These are phyloP conservation scores for Polydrusus cervinus DNA, from an alignment of 2,888 invertebrate genomes.

Conservation along the genomic window DNA sequence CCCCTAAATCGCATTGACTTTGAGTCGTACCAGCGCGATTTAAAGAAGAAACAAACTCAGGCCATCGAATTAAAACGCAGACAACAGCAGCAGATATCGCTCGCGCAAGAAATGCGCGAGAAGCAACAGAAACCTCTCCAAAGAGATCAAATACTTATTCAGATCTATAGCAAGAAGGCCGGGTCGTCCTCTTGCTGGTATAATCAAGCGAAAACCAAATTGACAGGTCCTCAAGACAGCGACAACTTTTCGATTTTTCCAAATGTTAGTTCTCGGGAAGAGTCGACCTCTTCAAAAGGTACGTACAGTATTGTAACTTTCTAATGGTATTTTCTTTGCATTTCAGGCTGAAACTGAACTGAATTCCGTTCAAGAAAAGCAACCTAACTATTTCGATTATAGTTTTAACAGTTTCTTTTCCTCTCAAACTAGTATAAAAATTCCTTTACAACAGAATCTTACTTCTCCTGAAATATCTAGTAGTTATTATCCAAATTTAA, in stretches of 20 bases:
- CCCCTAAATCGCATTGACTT: not conserved
- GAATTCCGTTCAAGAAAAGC: conserved; percentile 16
- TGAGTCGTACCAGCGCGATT: not conserved
- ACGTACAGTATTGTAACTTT: not conserved
- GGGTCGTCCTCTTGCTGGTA: not conserved
- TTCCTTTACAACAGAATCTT: conserved; percentile 3
- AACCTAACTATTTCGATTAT: conserved; percentile 29
- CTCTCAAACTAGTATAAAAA: conserved; percentile 12
- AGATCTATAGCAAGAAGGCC: conserved; percentile 2
- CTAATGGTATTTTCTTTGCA: conserved; percentile 8
- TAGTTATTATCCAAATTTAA: conserved; percentile 21
- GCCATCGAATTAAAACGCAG: conserved; percentile 8
- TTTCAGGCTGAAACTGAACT: conserved; percentile 30
- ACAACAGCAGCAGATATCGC: not conserved
- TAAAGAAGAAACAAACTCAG: not conserved
- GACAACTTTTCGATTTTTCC: not conserved
- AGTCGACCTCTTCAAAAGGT: not conserved
- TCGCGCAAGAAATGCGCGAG: not conserved
- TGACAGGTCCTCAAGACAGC: no score
- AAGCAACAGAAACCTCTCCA: not conserved
- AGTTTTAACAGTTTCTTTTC: conserved; percentile 26
- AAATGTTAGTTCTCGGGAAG: conserved; percentile 2
- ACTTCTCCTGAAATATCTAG: not conserved
- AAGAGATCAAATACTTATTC: conserved; percentile 2
- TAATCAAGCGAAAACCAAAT: not conserved